phyloP scores from a whole-genome alignment of 2,888 invertebrate species.

The Sympetrum striolatum region DNA sequence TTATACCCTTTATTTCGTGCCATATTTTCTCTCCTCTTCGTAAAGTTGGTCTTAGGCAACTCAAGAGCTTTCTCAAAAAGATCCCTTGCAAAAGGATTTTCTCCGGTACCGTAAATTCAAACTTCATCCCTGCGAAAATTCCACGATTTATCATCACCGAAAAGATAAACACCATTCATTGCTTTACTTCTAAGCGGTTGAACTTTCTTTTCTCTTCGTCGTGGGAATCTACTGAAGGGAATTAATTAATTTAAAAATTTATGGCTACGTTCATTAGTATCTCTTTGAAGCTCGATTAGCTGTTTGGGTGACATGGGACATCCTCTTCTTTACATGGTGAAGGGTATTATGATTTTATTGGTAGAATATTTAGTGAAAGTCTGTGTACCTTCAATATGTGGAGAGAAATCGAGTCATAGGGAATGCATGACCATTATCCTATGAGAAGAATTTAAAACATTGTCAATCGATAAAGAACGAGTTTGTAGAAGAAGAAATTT shows the following conservation, averaged over 20 bases:
- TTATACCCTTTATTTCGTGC: not conserved
- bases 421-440: too few species aligned
- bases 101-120: not conserved
- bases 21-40: not conserved
- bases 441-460: too few species aligned
- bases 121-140: not conserved
- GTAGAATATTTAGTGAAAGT: too few species aligned
- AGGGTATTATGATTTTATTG: too few species aligned
- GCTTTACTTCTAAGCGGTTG: not conserved
- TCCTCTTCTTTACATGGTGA: too few species aligned
- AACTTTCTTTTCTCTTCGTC: not conserved
- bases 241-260: not conserved
- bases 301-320: not conserved
- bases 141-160: not conserved
- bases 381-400: too few species aligned
- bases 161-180: not conserved
- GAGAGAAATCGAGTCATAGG: too few species aligned
- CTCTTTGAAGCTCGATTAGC: not conserved
- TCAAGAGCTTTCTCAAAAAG: not conserved
- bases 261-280: not conserved
- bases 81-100: not conserved
- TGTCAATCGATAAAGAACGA: too few species aligned
- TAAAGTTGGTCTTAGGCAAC: not conserved
- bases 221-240: not conserved
- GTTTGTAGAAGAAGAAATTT: too few species aligned